Evolutionary conservation across 2,797 vertebrate species (phyloP).

Genomic region (Percopsis omiscomaycus): DNA sequence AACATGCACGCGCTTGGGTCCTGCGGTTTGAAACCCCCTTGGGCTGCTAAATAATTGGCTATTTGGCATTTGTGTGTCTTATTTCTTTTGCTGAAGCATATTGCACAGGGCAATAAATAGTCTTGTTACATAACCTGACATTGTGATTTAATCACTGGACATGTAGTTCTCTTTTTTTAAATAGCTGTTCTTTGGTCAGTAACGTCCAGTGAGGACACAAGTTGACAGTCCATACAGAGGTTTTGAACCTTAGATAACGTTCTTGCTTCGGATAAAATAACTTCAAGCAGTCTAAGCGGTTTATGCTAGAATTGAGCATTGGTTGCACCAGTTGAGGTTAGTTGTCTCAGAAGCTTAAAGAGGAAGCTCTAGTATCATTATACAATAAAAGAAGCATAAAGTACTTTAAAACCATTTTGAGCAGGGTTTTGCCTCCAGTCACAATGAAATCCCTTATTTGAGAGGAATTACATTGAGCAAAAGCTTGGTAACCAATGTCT

Average conservation of each 20-base stretch:
- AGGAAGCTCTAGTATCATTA: no score
- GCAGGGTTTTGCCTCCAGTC: no score
- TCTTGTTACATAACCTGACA: constrained; percentile 53
- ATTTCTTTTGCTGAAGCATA: constrained; percentile 48
- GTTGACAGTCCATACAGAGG: constrained; percentile 9
- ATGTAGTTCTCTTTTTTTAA: constrained; percentile 15
- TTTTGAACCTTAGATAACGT: neutral
- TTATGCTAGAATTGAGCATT: neutral
- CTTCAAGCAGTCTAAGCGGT: neutral
- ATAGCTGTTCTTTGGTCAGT: constrained; percentile 19
- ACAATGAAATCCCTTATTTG: neutral
- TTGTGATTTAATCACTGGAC: constrained; percentile 38
- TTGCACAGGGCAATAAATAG: constrained; percentile 46
- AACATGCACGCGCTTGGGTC: constrained; percentile 27
- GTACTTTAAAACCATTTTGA: no score
- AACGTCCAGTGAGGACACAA: neutral
- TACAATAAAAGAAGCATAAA: no score
- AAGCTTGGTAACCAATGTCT: no score
- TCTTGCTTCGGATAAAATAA: neutral
- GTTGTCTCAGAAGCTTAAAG: neutral
- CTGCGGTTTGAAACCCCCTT: constrained; percentile 50
- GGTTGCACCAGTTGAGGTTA: neutral
- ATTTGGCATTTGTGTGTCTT: constrained; percentile 67
- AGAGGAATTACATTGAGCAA: neutral
- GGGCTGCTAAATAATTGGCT: constrained; percentile 72